Evolutionary conservation across 2,888 invertebrate species (phyloP).

Genomic region (Eupithecia inturbata): DNA sequence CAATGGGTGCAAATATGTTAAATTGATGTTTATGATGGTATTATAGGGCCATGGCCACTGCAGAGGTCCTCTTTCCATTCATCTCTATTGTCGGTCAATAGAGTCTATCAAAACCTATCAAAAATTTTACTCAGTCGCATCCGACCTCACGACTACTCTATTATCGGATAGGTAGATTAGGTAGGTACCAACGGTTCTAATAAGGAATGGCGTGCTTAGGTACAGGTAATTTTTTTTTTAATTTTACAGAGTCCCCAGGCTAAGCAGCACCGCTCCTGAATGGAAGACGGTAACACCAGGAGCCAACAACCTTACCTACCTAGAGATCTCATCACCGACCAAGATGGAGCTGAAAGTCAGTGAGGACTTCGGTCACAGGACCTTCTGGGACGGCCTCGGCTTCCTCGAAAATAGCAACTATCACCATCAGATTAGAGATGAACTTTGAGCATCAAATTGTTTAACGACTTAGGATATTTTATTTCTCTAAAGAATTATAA

Average conservation of each 20-base stretch:
- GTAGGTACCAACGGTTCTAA: too few species aligned
- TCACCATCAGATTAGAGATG: slow-evolving; percentile 64
- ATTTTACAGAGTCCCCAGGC: slow-evolving; percentile 73
- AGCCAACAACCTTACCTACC: slow-evolving; percentile 72
- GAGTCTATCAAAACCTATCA: too few species aligned
- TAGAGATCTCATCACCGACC: slow-evolving; percentile 80
- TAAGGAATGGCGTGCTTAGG: too few species aligned
- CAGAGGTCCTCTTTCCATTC: too few species aligned
- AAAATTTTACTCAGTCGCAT: too few species aligned
- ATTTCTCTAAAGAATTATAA: neutral
- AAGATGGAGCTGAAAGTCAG: slow-evolving; percentile 71
- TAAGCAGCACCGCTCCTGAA: slow-evolving; percentile 57
- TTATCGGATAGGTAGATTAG: too few species aligned
- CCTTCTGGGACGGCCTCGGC: slow-evolving; percentile 86
- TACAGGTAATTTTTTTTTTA: too few species aligned
- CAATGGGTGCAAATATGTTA: too few species aligned
- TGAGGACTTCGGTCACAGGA: slow-evolving; percentile 80
- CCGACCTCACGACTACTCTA: too few species aligned
- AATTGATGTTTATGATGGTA: too few species aligned
- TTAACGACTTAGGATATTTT: neutral
- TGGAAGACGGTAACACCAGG: slow-evolving; percentile 80
- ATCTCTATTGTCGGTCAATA: too few species aligned
- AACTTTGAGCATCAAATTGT: slow-evolving; percentile 64
- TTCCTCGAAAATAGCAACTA: slow-evolving; percentile 84
- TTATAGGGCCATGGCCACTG: too few species aligned